phyloP scores from a whole-genome alignment of 2,113 vertebrate species.

The Corythornis madagascariensis region DNA sequence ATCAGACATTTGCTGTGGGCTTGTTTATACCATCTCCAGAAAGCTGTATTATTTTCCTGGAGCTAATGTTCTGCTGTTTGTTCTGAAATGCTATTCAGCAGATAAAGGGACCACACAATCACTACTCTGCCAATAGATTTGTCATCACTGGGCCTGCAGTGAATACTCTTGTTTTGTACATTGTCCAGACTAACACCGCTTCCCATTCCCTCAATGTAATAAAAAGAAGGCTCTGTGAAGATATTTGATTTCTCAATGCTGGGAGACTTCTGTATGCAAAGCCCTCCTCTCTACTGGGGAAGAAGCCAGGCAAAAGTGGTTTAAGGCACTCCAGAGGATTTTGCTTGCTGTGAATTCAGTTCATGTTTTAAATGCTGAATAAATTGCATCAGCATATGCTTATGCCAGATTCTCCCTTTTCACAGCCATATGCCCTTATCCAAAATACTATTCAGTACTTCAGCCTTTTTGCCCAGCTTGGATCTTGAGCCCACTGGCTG shows the following conservation, averaged over 20 bases:
- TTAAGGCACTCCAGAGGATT: conserved; percentile 8
- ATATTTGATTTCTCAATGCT: not conserved
- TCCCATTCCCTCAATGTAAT: not conserved
- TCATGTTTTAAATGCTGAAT: conserved; percentile 27
- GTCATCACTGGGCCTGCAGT: not conserved
- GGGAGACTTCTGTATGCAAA: conserved; percentile 1
- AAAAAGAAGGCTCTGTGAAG: not conserved
- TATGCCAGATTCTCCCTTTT: not conserved
- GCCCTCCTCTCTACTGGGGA: not conserved
- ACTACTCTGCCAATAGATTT: not conserved
- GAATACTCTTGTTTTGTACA: not conserved
- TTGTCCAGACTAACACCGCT: not conserved
- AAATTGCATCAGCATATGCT: conserved; percentile 33
- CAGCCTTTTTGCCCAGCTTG: not conserved
- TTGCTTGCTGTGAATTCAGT: conserved; percentile 36
- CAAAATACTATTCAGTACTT: not conserved
- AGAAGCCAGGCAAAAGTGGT: not conserved
- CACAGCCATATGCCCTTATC: not conserved
- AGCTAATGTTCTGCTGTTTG: not conserved
- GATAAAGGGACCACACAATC: not conserved
- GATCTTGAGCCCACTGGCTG: not conserved
- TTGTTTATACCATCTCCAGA: not conserved
- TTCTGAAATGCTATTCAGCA: not conserved
- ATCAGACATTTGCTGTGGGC: not conserved
- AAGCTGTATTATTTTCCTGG: not conserved